Evolutionary conservation across 2,797 vertebrate species (phyloP).

Genomic region (Sebastes umbrosus): DNA sequence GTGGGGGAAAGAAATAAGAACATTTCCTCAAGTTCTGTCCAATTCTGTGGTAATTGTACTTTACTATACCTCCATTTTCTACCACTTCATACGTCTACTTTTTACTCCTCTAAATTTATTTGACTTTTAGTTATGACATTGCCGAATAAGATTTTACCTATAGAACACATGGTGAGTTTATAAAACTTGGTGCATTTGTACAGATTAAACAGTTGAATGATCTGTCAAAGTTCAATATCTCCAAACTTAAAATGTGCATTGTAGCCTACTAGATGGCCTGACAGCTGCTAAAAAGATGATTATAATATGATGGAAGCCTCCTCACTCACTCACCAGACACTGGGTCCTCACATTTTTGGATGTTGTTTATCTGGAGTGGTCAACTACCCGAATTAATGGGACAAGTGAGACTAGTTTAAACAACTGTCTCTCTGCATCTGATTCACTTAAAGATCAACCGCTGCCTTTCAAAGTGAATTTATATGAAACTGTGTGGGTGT

Average conservation of each 20-base stretch:
- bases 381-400: too few relatives aligned
- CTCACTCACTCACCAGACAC: too few relatives aligned
- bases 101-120: background rate
- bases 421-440: too few relatives aligned
- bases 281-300: too few relatives aligned
- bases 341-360: too few relatives aligned
- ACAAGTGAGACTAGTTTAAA: too few relatives aligned
- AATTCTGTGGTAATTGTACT: background rate
- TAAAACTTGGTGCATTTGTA: background rate
- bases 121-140: background rate
- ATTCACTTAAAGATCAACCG: background rate
- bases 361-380: too few relatives aligned
- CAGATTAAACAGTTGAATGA: background rate
- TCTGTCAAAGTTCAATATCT: too few relatives aligned
- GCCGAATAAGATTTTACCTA: background rate
- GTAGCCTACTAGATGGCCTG: too few relatives aligned
- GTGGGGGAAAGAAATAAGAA: background rate
- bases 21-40: background rate
- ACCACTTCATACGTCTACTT: background rate
- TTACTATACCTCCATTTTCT: background rate
- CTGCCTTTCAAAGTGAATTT: too few relatives aligned
- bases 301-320: accelerated
- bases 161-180: background rate
- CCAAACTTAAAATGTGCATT: too few relatives aligned
- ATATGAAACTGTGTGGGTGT: too few relatives aligned